Evolutionary conservation across 2,113 vertebrate species (phyloP).

Genomic region (Crotalus viridis): DNA sequence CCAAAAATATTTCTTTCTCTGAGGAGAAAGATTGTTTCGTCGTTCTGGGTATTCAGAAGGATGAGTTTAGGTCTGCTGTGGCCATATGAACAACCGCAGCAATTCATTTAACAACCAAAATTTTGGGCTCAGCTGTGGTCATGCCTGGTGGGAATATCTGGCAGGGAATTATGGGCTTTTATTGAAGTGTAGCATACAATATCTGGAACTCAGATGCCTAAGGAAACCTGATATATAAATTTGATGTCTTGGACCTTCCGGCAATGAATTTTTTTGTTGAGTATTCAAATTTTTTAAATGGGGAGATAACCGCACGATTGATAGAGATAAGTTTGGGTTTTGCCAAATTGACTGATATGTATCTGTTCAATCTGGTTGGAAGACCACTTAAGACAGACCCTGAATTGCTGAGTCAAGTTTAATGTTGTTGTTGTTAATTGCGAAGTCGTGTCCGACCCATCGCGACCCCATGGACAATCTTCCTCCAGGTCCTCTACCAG

Average conservation of each 20-base stretch:
- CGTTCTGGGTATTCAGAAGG: background rate
- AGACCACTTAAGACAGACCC: background rate
- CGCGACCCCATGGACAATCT: too few relatives aligned
- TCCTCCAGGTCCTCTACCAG: too few relatives aligned
- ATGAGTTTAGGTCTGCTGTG: background rate
- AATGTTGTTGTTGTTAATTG: background rate
- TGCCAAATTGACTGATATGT: background rate
- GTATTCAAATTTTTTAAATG: too few relatives aligned
- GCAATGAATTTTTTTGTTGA: background rate
- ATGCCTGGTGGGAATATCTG: background rate
- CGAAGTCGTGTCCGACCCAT: too few relatives aligned
- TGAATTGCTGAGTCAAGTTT: background rate
- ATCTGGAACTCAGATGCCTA: background rate
- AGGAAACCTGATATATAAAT: background rate
- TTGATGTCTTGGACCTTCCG: background rate
- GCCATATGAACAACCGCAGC: background rate
- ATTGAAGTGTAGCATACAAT: background rate
- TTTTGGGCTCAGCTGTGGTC: background rate
- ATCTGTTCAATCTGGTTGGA: background rate
- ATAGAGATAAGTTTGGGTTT: background rate
- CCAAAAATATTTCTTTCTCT: too few relatives aligned
- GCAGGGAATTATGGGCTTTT: background rate
- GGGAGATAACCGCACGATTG: too few relatives aligned
- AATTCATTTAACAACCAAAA: background rate
- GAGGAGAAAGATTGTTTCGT: background rate